Evolutionary conservation across 1,140 invertebrate species (phyloP), one percentile per base, ranked within the genome.

Genomic region (Littorina saxatilis): DNA sequence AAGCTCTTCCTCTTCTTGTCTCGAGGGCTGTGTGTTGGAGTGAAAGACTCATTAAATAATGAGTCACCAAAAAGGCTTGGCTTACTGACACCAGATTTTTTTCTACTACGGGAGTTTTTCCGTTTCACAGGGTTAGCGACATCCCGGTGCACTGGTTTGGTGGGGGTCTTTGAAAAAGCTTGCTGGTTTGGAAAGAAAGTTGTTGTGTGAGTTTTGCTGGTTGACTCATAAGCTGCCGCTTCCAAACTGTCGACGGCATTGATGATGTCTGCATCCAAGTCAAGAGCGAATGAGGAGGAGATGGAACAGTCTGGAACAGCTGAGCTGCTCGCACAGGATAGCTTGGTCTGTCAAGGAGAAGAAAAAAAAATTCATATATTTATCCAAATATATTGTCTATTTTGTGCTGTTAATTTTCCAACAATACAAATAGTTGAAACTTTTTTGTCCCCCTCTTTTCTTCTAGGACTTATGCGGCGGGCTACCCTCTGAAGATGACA

Each of bases 231-330:
- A 27, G 29, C 50, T 39, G 29, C 58, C 15, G 50, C 43, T 47
- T 88, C 86, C 39, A 86, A 63, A 74, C 80, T 83, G 40, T 88
- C 82, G 5, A 88, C 83, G 47, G 83, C 85, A 32, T 72, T 86
- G n/a, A 87, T 80, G 50, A 88, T 75, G 43, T 85, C 84, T 50
- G 77, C 68, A 55, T 85, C 84, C 73, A 87, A 58, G 66, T 87
- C 85, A 80, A 50, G 47, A 2, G 39, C 81, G 79, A 88, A 85
- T 43, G 85, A 85, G 7, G 85, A 84, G 47, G 72, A 84, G 47
- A 84, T 80, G 13, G 84, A 83, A n/a, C 82, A 50, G 13, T 85
- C 80, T 39, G 72, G 37, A n/a, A 35, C 58, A 5, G 23, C n/a
- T 39, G 35, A 29, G 27, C 9, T 32, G 35, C 32, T n/a, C 32